Base-by-base conservation (phyloP, 2,888 invertebrate species). In the Drosophila recens region DNA sequence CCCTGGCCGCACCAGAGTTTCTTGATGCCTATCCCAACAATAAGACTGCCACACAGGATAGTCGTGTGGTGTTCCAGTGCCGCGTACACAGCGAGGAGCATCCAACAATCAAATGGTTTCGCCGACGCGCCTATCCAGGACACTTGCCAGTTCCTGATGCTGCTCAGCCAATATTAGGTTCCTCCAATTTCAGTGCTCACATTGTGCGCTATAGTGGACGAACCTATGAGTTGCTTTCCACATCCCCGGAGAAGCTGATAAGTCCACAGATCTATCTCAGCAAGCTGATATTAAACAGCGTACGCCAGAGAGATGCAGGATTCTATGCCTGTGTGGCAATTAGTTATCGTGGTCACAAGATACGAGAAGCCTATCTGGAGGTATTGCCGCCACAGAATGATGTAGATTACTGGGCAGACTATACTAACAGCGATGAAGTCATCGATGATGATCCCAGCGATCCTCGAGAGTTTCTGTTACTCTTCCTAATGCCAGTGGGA, bases 271-370 rank as follows among this genome's bases (percentile, higher is more conserved):
- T 90, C 6, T 93, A 92, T 79, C 82, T 93, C 20, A 93, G 93
- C 76, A 91, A 91, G 79, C 78, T 93, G 20, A 91, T 92, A 33
- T 57, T 93, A 8, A 92, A 90, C 67, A 88, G 80, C 13, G 90
- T 91, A 4, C 80, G 87, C 0, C 56, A 75, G 11, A 56, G 83
- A 17, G 92, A 93, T 74, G 82, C 87, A 6, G 92, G 92, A 0
- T 87, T 80, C 49, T 93, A 92, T 70, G 92, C 92, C 5, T 93
- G 93, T 65, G 92, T 91, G 36, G 91, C 91, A 10, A 90, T 93
- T 1, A 93, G 90, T 64, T 91, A 91, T 78, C 86, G 82, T 1
- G 93, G 93, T 0, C 90, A 91, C 64, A 90, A 86, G 52, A 90
- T 92, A 45, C 77, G 90, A 1, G 92, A 93, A 56, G 91, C 91